These are phyloP conservation scores for Lepisosteus oculatus DNA, from an alignment of 2,113 vertebrate species.

Conservation along the genomic window DNA sequence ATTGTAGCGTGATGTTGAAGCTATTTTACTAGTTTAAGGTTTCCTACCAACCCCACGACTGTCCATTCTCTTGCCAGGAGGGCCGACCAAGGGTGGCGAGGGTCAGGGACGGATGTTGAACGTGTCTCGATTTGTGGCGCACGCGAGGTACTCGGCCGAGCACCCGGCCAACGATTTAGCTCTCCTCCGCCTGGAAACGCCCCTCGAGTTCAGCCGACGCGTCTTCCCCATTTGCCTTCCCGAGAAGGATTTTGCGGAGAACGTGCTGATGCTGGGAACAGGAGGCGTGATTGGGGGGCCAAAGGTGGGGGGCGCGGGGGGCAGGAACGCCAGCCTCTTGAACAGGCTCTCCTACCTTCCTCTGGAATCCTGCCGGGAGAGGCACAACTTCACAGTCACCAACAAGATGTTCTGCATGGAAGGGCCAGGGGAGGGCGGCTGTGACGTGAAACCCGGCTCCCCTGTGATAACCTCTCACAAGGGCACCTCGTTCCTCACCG, in stretches of 20 bases:
- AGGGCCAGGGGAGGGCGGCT: accelerated
- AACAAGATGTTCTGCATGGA: constrained; percentile 83
- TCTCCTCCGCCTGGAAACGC: constrained; percentile 61
- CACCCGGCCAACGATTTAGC: constrained; percentile 67
- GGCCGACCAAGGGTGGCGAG: neutral
- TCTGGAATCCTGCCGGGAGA: constrained; percentile 60
- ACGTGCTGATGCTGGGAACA: constrained; percentile 67
- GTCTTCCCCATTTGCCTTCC: constrained; percentile 74
- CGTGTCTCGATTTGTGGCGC: constrained; percentile 47
- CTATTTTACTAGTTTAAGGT: too few species aligned
- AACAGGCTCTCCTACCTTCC: constrained; percentile 49
- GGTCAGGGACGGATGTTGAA: constrained; percentile 6
- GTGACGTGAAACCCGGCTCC: constrained; percentile 56
- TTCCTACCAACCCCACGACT: neutral
- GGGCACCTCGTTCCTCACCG: constrained; percentile 79
- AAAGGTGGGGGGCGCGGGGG: constrained; percentile 17
- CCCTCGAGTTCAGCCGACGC: constrained; percentile 42
- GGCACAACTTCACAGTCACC: constrained; percentile 64
- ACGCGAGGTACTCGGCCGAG: constrained; percentile 50
- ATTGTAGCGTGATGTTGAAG: too few species aligned
- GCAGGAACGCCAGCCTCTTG: neutral
- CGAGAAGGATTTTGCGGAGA: constrained; percentile 79
- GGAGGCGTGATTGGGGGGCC: constrained; percentile 48
- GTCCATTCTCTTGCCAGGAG: constrained; percentile 33
- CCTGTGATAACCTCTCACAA: constrained; percentile 61